Conservation (phyloP, 2,888 invertebrate genomes). For the Empis livida region DNA sequence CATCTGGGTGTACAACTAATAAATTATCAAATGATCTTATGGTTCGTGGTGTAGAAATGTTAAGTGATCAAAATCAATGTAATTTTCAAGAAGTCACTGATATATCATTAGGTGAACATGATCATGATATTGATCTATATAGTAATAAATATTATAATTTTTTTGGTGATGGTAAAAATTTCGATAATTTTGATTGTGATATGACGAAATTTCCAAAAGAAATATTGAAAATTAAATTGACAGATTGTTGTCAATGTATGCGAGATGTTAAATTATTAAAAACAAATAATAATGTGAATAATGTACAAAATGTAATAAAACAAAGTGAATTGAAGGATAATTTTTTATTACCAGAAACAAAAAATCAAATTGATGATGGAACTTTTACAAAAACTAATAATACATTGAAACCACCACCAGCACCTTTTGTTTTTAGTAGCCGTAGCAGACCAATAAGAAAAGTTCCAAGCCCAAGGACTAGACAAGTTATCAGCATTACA, state of each 20-base stretch:
- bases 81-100: not conserved
- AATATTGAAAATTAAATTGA: slow-evolving; percentile 8
- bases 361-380: not conserved
- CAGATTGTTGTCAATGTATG: slow-evolving; percentile 12
- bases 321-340: too few species aligned
- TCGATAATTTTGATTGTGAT: too few species aligned
- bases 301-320: too few species aligned
- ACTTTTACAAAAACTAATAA: not conserved
- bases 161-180: not conserved
- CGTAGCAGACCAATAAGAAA: not conserved
- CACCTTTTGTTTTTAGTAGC: too few species aligned
- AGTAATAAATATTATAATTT: not conserved
- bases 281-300: not conserved
- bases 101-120: not conserved
- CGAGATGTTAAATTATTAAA: slow-evolving; percentile 4
- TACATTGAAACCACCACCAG: not conserved
- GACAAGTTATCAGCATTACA: slow-evolving; percentile 10
- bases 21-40: slow-evolving; percentile 4
- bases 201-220: not conserved
- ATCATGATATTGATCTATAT: not conserved
- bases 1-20: not conserved
- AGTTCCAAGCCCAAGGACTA: slow-evolving; percentile 8
- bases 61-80: not conserved
- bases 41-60: slow-evolving; percentile 8
- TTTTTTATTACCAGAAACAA: too few species aligned